phyloP scores from a whole-genome alignment of 2,113 vertebrate genomes.

The Tragulus kanchil region DNA sequence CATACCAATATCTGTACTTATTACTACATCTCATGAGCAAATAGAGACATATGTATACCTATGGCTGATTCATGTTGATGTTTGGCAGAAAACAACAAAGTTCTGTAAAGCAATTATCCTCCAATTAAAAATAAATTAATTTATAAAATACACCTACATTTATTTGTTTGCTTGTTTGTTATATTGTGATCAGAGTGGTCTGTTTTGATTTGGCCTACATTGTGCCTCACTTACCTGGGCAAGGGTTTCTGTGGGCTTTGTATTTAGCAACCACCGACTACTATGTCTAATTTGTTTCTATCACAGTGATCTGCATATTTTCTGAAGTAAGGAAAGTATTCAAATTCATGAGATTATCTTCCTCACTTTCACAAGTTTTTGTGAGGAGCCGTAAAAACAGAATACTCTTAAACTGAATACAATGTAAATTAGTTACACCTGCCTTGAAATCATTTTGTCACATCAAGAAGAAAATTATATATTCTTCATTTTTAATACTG shows the following conservation, averaged over 20 bases:
- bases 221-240: not conserved
- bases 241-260: not conserved
- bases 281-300: not conserved
- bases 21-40: not conserved
- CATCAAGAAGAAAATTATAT: not conserved
- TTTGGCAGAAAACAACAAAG: no score
- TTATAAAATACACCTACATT: not conserved
- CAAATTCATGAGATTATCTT: not conserved
- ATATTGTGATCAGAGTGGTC: not conserved
- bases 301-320: not conserved
- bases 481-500: not conserved
- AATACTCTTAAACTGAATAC: not conserved
- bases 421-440: not conserved
- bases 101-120: no score
- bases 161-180: not conserved
- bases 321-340: not conserved
- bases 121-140: no score
- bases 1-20: not conserved
- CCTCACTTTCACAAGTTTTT: not conserved
- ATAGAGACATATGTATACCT: not conserved
- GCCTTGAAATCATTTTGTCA: not conserved
- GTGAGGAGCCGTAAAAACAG: not conserved
- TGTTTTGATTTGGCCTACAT: not conserved
- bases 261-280: not conserved
- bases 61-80: no score